Conservation (phyloP, 2,888 invertebrate species). For the Hypolimnas misippus region DNA sequence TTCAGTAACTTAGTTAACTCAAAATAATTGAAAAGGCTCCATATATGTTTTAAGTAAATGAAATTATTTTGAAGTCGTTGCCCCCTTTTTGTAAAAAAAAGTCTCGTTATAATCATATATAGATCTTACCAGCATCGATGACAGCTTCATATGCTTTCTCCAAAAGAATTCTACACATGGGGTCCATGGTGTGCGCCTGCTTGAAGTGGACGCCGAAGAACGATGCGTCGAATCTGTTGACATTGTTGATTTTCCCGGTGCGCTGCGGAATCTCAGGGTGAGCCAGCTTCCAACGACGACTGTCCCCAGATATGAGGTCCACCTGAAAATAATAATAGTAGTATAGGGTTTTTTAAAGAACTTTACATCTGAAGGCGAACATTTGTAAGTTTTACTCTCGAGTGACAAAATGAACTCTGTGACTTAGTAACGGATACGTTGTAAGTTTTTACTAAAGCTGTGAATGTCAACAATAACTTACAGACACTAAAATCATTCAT, state of each 20-base stretch:
- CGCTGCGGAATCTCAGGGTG: slow-evolving; percentile 90
- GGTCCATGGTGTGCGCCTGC: slow-evolving; percentile 90
- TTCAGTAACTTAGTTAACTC: too few relatives aligned
- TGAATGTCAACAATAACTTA: too few relatives aligned
- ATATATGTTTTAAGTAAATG: neutral
- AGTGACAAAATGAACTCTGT: too few relatives aligned
- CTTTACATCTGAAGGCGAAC: too few relatives aligned
- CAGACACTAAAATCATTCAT: too few relatives aligned
- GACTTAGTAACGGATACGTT: too few relatives aligned
- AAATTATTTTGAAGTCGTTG: too few relatives aligned
- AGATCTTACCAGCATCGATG: slow-evolving; percentile 86
- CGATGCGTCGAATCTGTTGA: slow-evolving; percentile 90
- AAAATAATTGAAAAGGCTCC: too few relatives aligned
- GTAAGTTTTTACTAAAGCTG: too few relatives aligned
- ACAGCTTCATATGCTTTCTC: slow-evolving; percentile 92
- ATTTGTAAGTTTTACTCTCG: too few relatives aligned
- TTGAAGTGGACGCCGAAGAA: slow-evolving; percentile 91
- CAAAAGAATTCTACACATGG: slow-evolving; percentile 90
- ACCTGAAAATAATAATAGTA: slow-evolving; percentile 68
- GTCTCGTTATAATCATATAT: too few relatives aligned
- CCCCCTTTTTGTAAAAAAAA: too few relatives aligned
- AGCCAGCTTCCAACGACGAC: slow-evolving; percentile 89
- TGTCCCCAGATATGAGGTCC: slow-evolving; percentile 93
- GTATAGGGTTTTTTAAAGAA: neutral
- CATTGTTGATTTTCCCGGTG: slow-evolving; percentile 88